A percentile compares a stretch with the other conserved stretches of the same genome.
phyloP scores from a whole-genome alignment of 2,797 vertebrate genomes.

The Parauchenoglanis punctatus region DNA sequence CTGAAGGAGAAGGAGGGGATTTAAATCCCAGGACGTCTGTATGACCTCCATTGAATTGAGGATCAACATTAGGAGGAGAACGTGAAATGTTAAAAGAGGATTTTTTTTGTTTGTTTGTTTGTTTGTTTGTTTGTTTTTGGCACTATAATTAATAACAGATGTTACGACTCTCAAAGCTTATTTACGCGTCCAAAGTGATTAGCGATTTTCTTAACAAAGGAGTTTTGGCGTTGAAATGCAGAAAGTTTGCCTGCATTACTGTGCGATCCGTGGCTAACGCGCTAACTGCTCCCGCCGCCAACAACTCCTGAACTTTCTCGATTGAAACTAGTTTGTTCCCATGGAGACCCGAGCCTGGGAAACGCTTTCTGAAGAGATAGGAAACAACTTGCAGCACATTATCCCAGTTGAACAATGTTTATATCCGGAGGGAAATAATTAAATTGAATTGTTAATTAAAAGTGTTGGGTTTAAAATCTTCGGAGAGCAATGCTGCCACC shows the following conservation, averaged over 20 bases:
- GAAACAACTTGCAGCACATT: background rate
- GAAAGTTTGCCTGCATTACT: background rate
- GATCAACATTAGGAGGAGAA: constrained; percentile 39
- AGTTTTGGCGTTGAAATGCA: constrained; percentile 17
- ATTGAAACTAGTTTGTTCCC: constrained; percentile 45
- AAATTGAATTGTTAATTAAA: constrained; percentile 55
- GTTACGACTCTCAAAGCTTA: constrained; percentile 55
- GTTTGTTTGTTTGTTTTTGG: constrained; percentile 36
- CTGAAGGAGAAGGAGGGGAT: background rate
- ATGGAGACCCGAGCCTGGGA: constrained; percentile 23
- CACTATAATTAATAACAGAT: constrained; percentile 59
- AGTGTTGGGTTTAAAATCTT: constrained; percentile 36
- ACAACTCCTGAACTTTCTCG: constrained; percentile 10
- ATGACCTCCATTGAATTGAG: constrained; percentile 41
- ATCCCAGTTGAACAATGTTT: constrained; percentile 41
- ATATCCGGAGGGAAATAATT: constrained; percentile 43
- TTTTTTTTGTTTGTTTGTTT: background rate
- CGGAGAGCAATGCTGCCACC: constrained; percentile 10
- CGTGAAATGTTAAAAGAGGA: constrained; percentile 3
- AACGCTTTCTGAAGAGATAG: constrained; percentile 24
- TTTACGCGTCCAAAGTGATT: constrained; percentile 52
- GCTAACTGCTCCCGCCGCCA: constrained; percentile 5
- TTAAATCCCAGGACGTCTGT: constrained; percentile 41
- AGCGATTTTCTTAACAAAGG: constrained; percentile 36
- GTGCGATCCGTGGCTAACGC: background rate